Evolutionary conservation across 2,888 invertebrate genomes (phyloP).

Genomic region (Spilarctia lutea): DNA sequence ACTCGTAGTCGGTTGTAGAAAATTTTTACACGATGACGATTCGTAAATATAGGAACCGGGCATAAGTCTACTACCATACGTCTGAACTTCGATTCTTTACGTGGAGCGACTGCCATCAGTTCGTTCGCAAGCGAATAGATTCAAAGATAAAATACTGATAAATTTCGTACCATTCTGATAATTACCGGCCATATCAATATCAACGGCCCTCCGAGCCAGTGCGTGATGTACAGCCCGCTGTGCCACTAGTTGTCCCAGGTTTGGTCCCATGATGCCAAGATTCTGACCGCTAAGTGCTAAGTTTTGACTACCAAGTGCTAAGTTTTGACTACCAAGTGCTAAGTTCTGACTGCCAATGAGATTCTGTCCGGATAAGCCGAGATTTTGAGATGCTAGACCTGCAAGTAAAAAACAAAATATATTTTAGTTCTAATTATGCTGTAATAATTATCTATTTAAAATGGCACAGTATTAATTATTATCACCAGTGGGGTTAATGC

Average conservation of each 20-base stretch:
- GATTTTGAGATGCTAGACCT: conserved; percentile 75
- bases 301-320: conserved; percentile 64
- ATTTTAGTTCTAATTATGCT: not conserved
- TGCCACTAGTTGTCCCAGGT: conserved; percentile 75
- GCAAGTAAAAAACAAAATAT: conserved; percentile 22
- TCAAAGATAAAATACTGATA: not conserved
- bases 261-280: conserved; percentile 71
- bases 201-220: conserved; percentile 72
- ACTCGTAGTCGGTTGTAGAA: no score
- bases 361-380: conserved; percentile 65
- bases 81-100: no score
- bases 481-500: no score
- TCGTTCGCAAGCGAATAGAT: not conserved
- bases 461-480: no score
- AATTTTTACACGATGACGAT: no score
- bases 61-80: no score
- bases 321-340: conserved; percentile 63
- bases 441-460: no score
- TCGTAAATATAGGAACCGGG: no score
- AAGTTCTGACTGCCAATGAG: conserved; percentile 64
- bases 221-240: conserved; percentile 80
- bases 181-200: conserved; percentile 68
- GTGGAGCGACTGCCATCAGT: not conserved
- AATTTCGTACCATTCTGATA: conserved; percentile 42
- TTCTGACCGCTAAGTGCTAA: conserved; percentile 67